A percentile compares a stretch with the other conserved stretches of the same genome.
phyloP scores from a whole-genome alignment of 2,113 vertebrate genomes.

The Eulacestoma nigropectus region DNA sequence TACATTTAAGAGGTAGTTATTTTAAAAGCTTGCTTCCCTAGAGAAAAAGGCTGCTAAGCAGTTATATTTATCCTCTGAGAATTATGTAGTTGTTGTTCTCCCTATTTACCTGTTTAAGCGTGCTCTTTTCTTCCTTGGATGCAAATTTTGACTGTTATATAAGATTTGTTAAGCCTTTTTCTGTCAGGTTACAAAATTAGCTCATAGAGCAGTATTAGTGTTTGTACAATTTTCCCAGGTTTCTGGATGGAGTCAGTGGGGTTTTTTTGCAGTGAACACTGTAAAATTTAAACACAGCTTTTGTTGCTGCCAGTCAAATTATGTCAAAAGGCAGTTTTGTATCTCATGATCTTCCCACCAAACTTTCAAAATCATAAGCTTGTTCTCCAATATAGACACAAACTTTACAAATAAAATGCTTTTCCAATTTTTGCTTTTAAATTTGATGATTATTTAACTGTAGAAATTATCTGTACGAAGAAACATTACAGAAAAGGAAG shows the following conservation, averaged over 20 bases:
- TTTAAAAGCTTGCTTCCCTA: background rate
- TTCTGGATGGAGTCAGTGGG: background rate
- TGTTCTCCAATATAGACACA: background rate
- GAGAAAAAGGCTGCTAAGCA: background rate
- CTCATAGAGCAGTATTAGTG: background rate
- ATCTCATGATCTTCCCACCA: background rate
- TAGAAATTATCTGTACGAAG: background rate
- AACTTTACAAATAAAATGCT: background rate
- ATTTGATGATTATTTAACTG: background rate
- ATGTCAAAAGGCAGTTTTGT: background rate
- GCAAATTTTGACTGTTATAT: background rate
- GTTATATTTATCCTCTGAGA: background rate
- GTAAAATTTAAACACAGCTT: background rate
- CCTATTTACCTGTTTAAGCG: background rate
- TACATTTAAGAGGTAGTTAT: background rate
- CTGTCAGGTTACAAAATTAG: background rate
- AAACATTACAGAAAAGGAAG: background rate
- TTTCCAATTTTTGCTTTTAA: background rate
- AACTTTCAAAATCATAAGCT: background rate
- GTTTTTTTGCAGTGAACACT: background rate
- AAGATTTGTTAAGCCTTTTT: background rate
- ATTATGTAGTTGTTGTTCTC: background rate
- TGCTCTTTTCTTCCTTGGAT: background rate
- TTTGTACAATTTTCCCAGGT: background rate
- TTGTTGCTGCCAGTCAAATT: background rate